A percentile compares a stretch with the other conserved stretches of the same genome.
These are phyloP conservation scores for Hypolimnas misippus DNA, from an alignment of 2,888 invertebrate species.

Conservation along the genomic window DNA sequence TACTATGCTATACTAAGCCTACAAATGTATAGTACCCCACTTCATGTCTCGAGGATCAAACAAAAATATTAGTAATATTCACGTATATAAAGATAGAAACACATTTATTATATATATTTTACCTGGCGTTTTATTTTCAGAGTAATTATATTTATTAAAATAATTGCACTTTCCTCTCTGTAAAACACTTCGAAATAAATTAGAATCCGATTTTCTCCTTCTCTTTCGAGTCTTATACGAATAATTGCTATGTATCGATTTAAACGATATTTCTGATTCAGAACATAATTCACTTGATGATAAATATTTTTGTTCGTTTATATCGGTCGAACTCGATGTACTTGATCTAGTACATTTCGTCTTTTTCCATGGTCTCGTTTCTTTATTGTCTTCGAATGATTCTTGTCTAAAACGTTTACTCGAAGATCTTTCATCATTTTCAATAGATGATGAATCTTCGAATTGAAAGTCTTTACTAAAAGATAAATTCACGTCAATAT, in stretches of 20 bases:
- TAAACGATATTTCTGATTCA: conserved; percentile 70
- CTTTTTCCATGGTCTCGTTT: conserved; percentile 64
- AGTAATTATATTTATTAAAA: conserved; percentile 48
- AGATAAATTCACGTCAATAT: conserved; percentile 62
- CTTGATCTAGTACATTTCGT: conserved; percentile 62
- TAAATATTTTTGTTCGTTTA: conserved; percentile 54
- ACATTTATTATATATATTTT: no score
- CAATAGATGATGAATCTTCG: conserved; percentile 56
- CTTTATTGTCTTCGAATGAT: conserved; percentile 58
- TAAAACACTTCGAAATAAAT: conserved; percentile 64
- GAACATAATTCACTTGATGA: conserved; percentile 60
- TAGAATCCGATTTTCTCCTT: conserved; percentile 67
- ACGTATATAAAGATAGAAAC: no score
- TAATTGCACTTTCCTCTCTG: conserved; percentile 58
- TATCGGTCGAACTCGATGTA: conserved; percentile 61
- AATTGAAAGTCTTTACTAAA: conserved; percentile 61
- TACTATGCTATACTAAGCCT: no score
- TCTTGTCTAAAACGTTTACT: conserved; percentile 64
- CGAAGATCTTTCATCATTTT: conserved; percentile 54
- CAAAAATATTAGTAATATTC: no score
- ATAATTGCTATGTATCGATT: conserved; percentile 69
- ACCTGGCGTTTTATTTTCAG: conserved; percentile 60
- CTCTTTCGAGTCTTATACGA: conserved; percentile 71
- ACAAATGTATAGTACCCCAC: no score
- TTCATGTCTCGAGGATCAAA: no score